Evolutionary conservation across 2,113 vertebrate genomes (phyloP).

Genomic region (Odontophorus gujanensis): DNA sequence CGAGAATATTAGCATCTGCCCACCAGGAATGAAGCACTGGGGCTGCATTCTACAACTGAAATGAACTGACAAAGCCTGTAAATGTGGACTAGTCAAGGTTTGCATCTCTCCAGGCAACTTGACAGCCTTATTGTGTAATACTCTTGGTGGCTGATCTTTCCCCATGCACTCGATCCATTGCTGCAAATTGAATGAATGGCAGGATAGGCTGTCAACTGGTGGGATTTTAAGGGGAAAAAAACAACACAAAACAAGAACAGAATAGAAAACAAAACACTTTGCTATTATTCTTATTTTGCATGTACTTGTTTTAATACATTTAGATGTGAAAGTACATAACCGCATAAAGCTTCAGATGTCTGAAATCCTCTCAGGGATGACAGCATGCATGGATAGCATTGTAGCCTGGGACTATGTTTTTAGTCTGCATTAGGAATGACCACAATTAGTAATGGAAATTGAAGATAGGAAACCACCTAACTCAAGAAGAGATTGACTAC

Average conservation of each 20-base stretch:
- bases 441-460: constrained; percentile 22
- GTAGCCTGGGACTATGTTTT: background rate
- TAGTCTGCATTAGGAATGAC: background rate
- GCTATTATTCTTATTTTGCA: background rate
- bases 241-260: background rate
- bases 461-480: constrained; percentile 56
- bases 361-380: background rate
- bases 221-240: background rate
- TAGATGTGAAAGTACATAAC: constrained; percentile 11
- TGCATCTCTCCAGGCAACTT: background rate
- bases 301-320: background rate
- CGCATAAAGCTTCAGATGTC: constrained; percentile 24
- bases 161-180: background rate
- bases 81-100: background rate
- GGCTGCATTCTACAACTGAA: background rate
- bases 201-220: background rate
- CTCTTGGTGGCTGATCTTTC: background rate
- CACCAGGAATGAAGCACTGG: background rate
- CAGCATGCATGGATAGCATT: background rate
- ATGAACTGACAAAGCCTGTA: background rate
- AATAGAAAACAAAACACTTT: background rate
- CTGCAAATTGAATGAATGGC: background rate
- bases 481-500: background rate
- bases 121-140: background rate
- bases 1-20: background rate